phyloP scores from a whole-genome alignment of 2,797 vertebrate genomes.

The Hyperoplus lanceolatus region DNA sequence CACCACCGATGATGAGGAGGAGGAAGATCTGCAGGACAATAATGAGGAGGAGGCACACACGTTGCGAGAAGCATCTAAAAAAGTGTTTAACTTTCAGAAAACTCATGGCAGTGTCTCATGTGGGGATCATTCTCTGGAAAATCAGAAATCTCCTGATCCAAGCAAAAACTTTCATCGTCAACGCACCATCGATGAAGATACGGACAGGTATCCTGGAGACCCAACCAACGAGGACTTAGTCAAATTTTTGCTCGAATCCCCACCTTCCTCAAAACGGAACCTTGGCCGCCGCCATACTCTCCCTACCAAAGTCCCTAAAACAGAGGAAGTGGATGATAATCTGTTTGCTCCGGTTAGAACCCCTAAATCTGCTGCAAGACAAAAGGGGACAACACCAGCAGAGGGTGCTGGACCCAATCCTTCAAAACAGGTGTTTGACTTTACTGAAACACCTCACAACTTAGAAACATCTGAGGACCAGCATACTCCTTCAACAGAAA shows the following conservation, averaged over 20 bases:
- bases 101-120: conserved; percentile 81
- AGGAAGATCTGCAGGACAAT: conserved; percentile 75
- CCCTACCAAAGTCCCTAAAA: conserved; percentile 57
- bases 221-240: conserved; percentile 67
- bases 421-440: conserved; percentile 56
- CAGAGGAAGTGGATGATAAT: conserved; percentile 58
- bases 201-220: conserved; percentile 58
- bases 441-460: conserved; percentile 42
- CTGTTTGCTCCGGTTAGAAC: conserved; percentile 37
- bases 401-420: conserved; percentile 35
- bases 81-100: conserved; percentile 81
- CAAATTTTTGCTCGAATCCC: conserved; percentile 50
- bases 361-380: conserved; percentile 41
- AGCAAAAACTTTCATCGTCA: conserved; percentile 45
- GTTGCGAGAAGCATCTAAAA: conserved; percentile 84
- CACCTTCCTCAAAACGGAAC: conserved; percentile 42
- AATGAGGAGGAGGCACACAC: conserved; percentile 81
- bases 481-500: conserved; percentile 48
- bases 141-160: conserved; percentile 62
- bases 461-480: conserved; percentile 26
- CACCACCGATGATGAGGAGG: conserved; percentile 26
- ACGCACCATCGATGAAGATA: conserved; percentile 74
- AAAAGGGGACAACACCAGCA: conserved; percentile 50
- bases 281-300: conserved; percentile 80
- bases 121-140: conserved; percentile 67